A percentile compares a stretch with the other conserved stretches of the same genome.
These are phyloP conservation scores for Epinephelus fuscoguttatus DNA, from an alignment of 2,113 vertebrate genomes.

Conservation along the genomic window DNA sequence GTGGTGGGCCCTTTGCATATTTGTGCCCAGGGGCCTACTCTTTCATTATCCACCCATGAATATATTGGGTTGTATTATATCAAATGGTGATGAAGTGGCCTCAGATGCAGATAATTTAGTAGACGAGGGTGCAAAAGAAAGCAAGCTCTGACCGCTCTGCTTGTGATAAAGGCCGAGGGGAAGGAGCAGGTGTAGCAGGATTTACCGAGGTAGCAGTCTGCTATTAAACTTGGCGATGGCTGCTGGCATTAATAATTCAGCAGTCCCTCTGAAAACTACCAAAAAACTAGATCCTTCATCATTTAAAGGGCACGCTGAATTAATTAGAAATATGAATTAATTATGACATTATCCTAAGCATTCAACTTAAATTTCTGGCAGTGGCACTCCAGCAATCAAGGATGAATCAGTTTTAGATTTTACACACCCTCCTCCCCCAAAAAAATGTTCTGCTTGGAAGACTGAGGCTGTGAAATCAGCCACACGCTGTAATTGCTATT, in stretches of 20 bases:
- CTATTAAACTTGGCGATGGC: conserved; percentile 64
- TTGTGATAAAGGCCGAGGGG: conserved; percentile 21
- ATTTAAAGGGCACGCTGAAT: conserved; percentile 77
- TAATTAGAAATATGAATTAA: conserved; percentile 81
- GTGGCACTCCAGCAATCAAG: conserved; percentile 38
- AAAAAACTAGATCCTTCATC: conserved; percentile 74
- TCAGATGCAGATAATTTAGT: conserved; percentile 23
- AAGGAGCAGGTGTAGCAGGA: conserved; percentile 49
- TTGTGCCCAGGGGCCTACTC: no score
- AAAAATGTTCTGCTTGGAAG: conserved; percentile 22
- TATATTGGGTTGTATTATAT: conserved; percentile 31
- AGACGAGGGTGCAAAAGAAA: conserved; percentile 26
- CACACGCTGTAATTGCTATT: conserved; percentile 64
- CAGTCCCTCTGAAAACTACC: conserved; percentile 64
- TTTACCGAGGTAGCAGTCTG: conserved; percentile 54
- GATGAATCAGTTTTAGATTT: conserved; percentile 43
- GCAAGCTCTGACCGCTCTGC: conserved; percentile 13
- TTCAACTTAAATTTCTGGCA: conserved; percentile 55
- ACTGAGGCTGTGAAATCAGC: conserved; percentile 47
- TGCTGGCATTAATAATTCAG: conserved; percentile 79
- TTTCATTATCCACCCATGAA: neutral
- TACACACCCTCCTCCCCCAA: neutral
- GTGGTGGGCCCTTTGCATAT: no score
- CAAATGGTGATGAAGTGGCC: conserved; percentile 34
- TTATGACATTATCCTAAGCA: conserved; percentile 78